Evolutionary conservation across 2,113 vertebrate species (phyloP), one percentile per base, ranked within the genome.

Genomic region (Holacanthus passer): DNA sequence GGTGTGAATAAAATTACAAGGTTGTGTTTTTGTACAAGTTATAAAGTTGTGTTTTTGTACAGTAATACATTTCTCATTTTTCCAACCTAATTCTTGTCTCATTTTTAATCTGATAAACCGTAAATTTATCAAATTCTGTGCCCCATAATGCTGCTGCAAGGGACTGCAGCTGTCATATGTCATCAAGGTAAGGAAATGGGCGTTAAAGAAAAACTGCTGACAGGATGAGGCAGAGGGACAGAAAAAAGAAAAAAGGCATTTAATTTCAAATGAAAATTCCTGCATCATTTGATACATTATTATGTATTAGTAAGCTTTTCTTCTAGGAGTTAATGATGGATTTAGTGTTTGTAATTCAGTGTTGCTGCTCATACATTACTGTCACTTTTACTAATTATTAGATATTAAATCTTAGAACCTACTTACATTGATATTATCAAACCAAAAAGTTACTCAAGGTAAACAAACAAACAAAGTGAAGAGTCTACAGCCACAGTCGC

Each of bases 141-240:
- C n/a, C n/a, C n/a, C n/a, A n/a, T n/a, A n/a, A n/a, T n/a, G n/a
- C n/a, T n/a, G n/a, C n/a, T n/a, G n/a, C n/a, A n/a, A n/a, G n/a
- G n/a, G n/a, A n/a, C n/a, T n/a, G n/a, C n/a, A n/a, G n/a, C n/a
- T n/a, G n/a, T n/a, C n/a, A n/a, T n/a, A n/a, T n/a, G n/a, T n/a
- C n/a, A n/a, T n/a, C n/a, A n/a, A n/a, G n/a, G n/a, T n/a, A n/a
- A n/a, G n/a, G n/a, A n/a, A n/a, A n/a, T n/a, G n/a, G n/a, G n/a
- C n/a, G n/a, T n/a, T 20, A 4, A 64, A 73, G 66, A 32, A 16
- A 48, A 47, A 43, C 31, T 45, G 56, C 62, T 67, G 2, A 35
- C 66, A 0, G 41, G 70, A 19, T 10, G 41, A 1, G 0, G 41
- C 0, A 20, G 0, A 52, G 14, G 16, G 43, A 45, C 14, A 52